These are phyloP conservation scores for Orientallactaga bullata DNA, from an alignment of 2,113 vertebrate species.

Conservation along the genomic window DNA sequence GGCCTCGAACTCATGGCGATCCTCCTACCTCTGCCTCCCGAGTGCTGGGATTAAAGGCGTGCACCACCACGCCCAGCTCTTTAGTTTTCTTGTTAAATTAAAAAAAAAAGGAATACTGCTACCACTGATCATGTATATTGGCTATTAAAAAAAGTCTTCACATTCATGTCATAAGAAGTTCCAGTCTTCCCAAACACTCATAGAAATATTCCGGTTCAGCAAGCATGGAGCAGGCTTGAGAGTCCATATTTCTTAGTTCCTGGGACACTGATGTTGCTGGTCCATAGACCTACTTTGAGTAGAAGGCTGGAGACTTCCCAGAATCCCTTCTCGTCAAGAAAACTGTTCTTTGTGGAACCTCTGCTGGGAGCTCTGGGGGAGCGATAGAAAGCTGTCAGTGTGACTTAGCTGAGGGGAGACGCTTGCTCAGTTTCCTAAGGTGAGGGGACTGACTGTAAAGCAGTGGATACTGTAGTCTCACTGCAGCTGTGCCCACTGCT, in stretches of 20 bases:
- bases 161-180: neutral
- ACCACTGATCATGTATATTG: neutral
- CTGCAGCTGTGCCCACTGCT: neutral
- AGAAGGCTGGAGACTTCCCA: neutral
- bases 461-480: neutral
- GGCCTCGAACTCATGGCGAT: no score
- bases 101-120: constrained; percentile 3
- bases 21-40: no score
- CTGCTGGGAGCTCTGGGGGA: neutral
- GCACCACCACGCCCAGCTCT: no score
- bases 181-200: neutral
- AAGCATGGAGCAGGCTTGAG: neutral
- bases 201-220: neutral
- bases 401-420: neutral
- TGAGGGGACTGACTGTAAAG: neutral
- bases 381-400: neutral
- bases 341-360: neutral
- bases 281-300: neutral
- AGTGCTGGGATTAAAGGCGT: no score
- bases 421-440: neutral
- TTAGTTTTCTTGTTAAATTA: constrained; percentile 42
- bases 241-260: neutral
- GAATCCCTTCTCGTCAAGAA: neutral
- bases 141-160: neutral
- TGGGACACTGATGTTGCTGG: neutral